Conservation (phyloP, 2,797 vertebrate species). For the Clarias fuscus region DNA sequence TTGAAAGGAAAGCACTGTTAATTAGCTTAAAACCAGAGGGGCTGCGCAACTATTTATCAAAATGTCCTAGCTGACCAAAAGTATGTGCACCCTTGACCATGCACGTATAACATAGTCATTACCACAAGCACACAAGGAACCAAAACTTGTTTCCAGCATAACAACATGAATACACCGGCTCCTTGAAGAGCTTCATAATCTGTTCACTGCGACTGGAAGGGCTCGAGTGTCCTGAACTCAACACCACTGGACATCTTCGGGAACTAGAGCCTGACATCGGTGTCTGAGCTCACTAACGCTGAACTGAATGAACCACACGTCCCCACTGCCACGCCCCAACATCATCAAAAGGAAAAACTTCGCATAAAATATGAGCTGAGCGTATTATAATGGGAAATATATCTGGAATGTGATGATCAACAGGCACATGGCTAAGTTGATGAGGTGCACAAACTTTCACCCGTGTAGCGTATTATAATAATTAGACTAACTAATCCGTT, state of each 20-base stretch:
- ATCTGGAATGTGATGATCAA: background rate
- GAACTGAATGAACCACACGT: background rate
- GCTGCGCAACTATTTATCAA: background rate
- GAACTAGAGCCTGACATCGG: background rate
- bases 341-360: background rate
- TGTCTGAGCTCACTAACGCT: background rate
- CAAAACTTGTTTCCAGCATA: too few species aligned
- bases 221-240: background rate
- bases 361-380: background rate
- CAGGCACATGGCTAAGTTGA: background rate
- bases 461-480: background rate
- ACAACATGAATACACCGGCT: background rate
- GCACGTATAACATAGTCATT: too few species aligned
- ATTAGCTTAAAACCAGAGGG: background rate
- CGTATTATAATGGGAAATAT: background rate
- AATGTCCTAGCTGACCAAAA: background rate
- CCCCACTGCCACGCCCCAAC: background rate
- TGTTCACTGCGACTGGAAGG: background rate
- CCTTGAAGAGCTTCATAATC: too few species aligned
- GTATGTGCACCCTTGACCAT: background rate
- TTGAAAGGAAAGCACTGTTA: background rate
- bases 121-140: background rate
- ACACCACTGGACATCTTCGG: background rate
- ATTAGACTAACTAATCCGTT: background rate
- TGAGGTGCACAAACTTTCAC: background rate